Percentiles rank a stretch among this genome's conserved stretches.
These are phyloP conservation scores for Bryconaethiops microstoma DNA, from an alignment of 2,797 vertebrate genomes.

Conservation along the genomic window DNA sequence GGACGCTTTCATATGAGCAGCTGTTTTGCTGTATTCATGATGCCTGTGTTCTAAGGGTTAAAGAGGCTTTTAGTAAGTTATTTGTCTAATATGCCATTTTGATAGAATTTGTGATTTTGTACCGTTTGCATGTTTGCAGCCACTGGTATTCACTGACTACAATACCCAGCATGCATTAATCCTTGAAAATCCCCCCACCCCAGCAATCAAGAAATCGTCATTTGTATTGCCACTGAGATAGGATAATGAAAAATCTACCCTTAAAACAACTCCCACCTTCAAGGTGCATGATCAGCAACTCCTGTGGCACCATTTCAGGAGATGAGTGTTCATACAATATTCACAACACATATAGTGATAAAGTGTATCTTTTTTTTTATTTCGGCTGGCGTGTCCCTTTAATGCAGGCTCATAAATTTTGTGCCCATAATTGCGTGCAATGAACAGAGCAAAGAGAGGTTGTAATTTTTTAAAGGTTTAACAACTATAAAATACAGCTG, in stretches of 20 bases:
- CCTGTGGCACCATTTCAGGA: neutral
- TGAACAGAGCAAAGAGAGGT: constrained; percentile 29
- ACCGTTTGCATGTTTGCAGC: no score
- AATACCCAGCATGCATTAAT: neutral
- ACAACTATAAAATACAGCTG: constrained; percentile 19
- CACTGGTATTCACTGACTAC: neutral
- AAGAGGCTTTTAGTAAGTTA: no score
- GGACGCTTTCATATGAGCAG: no score
- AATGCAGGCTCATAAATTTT: constrained; percentile 8
- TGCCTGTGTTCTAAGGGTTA: no score
- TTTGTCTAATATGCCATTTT: no score
- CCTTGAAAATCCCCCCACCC: neutral
- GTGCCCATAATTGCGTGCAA: constrained; percentile 14
- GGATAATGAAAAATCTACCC: no score
- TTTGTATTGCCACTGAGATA: neutral
- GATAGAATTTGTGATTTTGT: no score
- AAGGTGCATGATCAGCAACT: neutral
- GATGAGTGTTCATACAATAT: neutral
- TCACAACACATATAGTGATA: no score
- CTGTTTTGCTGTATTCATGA: no score
- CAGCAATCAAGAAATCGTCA: neutral
- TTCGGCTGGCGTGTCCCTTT: neutral
- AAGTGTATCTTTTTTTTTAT: neutral
- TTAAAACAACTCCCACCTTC: neutral
- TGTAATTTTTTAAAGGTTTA: constrained; percentile 25